phyloP scores from a whole-genome alignment of 2,797 vertebrate species.

The Distichodus sexfasciatus region DNA sequence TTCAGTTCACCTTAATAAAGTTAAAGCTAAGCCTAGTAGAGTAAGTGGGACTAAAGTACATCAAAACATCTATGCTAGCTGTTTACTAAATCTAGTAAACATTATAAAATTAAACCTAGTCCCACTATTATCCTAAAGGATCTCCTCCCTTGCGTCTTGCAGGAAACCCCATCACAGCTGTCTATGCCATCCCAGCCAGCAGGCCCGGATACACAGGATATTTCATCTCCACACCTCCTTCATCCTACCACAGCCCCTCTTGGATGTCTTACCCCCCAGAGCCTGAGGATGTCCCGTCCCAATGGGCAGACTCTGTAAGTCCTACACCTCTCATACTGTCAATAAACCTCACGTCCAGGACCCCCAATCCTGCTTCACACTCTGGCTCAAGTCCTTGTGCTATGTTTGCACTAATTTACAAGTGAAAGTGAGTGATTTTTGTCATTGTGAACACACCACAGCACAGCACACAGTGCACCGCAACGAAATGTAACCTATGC shows the following conservation, averaged over 20 bases:
- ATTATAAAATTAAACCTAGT: too few species aligned
- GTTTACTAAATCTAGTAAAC: too few species aligned
- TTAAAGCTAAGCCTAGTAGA: too few species aligned
- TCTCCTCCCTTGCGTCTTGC: neutral
- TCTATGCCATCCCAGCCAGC: slow-evolving; percentile 94
- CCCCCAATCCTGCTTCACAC: slow-evolving; percentile 23
- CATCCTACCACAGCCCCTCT: slow-evolving; percentile 90
- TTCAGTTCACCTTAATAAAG: too few species aligned
- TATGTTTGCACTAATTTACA: neutral
- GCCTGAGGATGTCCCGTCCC: slow-evolving; percentile 83
- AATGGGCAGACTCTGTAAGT: slow-evolving; percentile 97
- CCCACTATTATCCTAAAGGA: neutral
- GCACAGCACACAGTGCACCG: too few species aligned
- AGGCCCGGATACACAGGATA: slow-evolving; percentile 88
- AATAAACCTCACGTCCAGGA: neutral
- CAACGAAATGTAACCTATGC: too few species aligned
- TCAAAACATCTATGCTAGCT: too few species aligned
- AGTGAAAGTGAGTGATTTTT: too few species aligned
- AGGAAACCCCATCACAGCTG: slow-evolving; percentile 96
- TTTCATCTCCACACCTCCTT: slow-evolving; percentile 89
- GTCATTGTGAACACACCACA: too few species aligned
- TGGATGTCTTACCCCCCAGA: slow-evolving; percentile 98
- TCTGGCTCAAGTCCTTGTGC: neutral
- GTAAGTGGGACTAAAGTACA: too few species aligned
- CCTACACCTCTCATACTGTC: slow-evolving; percentile 18